phyloP scores from a whole-genome alignment of 2,888 invertebrate species.

The Cheilosia soror region DNA sequence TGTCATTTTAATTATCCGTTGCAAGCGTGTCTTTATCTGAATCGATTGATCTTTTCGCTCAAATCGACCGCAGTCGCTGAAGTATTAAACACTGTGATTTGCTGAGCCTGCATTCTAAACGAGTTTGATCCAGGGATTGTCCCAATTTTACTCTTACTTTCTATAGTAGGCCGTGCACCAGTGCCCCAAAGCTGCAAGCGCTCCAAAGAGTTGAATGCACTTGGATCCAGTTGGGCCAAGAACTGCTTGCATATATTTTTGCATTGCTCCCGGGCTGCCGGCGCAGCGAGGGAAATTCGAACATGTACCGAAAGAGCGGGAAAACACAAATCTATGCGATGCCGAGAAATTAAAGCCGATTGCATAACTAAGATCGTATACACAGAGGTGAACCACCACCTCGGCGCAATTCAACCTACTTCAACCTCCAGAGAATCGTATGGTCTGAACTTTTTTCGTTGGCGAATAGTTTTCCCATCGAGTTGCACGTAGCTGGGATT shows the following conservation, averaged over 20 bases:
- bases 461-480: conserved; percentile 65
- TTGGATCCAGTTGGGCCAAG: conserved; percentile 47
- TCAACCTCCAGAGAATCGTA: conserved; percentile 48
- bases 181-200: conserved; percentile 50
- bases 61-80: conserved; percentile 37
- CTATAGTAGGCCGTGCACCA: conserved; percentile 52
- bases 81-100: conserved; percentile 39
- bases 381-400: conserved; percentile 48
- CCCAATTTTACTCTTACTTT: conserved; percentile 69
- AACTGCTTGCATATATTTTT: conserved; percentile 36
- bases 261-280: conserved; percentile 9
- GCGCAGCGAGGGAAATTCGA: conserved; percentile 25
- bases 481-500: conserved; percentile 28
- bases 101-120: conserved; percentile 3
- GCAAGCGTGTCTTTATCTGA: conserved; percentile 44
- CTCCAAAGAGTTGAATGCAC: conserved; percentile 55
- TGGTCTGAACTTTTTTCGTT: conserved; percentile 45
- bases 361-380: conserved; percentile 59
- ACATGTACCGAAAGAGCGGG: conserved; percentile 35
- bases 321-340: background rate
- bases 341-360: conserved; percentile 59
- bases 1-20: conserved; percentile 69
- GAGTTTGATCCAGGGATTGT: conserved; percentile 28
- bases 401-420: conserved; percentile 55
- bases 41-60: conserved; percentile 51